Evolutionary conservation across 2,113 vertebrate genomes (phyloP).

Genomic region (Prochilodus magdalenae): DNA sequence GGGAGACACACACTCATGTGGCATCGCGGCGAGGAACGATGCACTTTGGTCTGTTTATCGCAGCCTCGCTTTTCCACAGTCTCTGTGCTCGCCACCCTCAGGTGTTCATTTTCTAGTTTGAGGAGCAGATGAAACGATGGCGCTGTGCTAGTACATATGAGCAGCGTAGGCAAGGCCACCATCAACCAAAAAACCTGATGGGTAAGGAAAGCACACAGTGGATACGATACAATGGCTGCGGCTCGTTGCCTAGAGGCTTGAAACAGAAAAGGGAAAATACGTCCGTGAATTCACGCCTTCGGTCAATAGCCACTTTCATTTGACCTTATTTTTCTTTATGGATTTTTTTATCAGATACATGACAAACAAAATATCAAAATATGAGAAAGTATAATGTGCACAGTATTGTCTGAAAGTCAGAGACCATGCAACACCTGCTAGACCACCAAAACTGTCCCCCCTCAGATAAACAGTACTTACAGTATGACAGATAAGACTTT

Average conservation of each 20-base stretch:
- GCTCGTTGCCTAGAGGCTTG: neutral
- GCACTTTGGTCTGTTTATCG: constrained; percentile 15
- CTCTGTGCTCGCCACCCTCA: constrained; percentile 1
- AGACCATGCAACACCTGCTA: too few relatives aligned
- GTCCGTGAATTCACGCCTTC: too few relatives aligned
- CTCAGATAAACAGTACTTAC: too few relatives aligned
- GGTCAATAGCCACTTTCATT: neutral
- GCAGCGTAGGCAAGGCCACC: neutral
- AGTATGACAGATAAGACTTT: too few relatives aligned
- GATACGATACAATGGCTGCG: neutral
- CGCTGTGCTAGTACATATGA: neutral
- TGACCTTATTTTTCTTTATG: neutral
- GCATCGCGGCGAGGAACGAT: constrained; percentile 31
- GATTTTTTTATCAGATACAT: neutral
- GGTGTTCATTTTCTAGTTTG: neutral
- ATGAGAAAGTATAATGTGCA: too few relatives aligned
- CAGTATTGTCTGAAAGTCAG: too few relatives aligned
- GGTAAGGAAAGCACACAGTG: neutral
- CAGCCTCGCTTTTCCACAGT: constrained; percentile 15
- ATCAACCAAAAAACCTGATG: neutral
- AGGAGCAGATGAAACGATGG: neutral
- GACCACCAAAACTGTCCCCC: too few relatives aligned
- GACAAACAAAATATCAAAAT: neutral
- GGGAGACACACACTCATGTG: constrained; percentile 31
- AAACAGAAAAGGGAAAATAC: neutral